phyloP scores from a whole-genome alignment of 2,113 vertebrate genomes.

The Mesembrinibis cayennensis region DNA sequence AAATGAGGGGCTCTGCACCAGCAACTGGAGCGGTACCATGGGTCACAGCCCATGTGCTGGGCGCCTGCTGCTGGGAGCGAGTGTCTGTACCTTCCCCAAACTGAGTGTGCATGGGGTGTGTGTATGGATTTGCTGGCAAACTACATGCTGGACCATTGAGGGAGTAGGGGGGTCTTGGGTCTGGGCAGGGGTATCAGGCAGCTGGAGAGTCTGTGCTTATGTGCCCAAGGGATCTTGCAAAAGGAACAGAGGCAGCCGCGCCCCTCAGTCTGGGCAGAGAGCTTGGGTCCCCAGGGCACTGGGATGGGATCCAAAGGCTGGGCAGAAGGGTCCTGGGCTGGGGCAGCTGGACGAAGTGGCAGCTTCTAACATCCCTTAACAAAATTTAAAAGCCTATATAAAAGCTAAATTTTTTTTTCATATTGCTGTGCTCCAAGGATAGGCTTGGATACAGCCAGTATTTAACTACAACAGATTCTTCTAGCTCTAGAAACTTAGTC shows the following conservation, averaged over 20 bases:
- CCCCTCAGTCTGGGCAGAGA: background rate
- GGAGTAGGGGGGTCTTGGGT: fast-evolving
- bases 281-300: fast-evolving
- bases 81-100: background rate
- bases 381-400: background rate
- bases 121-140: background rate
- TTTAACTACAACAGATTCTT: background rate
- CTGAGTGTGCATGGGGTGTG: fast-evolving
- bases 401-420: background rate
- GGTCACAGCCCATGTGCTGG: fast-evolving
- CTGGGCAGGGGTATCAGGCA: fast-evolving
- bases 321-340: background rate
- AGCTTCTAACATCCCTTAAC: background rate
- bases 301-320: fast-evolving
- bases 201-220: background rate
- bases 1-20: background rate
- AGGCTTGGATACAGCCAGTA: background rate
- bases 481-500: background rate
- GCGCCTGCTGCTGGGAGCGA: fast-evolving
- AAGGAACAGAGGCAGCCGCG: fast-evolving
- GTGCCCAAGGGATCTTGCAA: background rate
- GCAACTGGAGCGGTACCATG: fast-evolving
- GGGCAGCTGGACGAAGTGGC: fast-evolving
- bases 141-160: fast-evolving
- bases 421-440: background rate